These are phyloP conservation scores for Melopsittacus undulatus DNA, from an alignment of 2,797 vertebrate genomes.

Conservation along the genomic window DNA sequence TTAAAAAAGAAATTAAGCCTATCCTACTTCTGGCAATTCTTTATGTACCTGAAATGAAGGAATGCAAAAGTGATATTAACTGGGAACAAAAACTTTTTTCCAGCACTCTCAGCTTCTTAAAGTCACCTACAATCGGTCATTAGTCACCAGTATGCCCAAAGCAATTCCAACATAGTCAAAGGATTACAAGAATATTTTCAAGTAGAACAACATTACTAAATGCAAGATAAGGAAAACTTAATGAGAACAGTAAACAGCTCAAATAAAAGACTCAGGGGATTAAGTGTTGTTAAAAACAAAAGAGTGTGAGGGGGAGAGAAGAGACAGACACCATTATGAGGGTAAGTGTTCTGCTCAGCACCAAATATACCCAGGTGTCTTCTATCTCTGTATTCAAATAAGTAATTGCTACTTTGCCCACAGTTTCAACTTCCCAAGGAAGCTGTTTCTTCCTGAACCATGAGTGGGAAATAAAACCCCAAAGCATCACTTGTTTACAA, in stretches of 20 bases:
- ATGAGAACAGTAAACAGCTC: background rate
- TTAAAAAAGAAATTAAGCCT: background rate
- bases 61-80: slow-evolving; percentile 3
- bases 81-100: background rate
- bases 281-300: background rate
- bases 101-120: background rate
- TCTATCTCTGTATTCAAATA: background rate
- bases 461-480: background rate
- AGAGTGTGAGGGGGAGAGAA: background rate
- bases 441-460: background rate
- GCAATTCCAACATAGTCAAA: background rate
- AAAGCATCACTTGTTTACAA: background rate
- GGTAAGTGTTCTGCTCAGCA: background rate
- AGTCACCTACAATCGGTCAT: background rate
- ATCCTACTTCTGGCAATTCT: background rate
- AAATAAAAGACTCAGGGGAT: background rate
- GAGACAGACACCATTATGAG: background rate
- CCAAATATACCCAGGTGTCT: background rate
- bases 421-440: background rate
- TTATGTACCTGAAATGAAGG: background rate
- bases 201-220: background rate
- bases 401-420: background rate
- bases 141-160: background rate
- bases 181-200: background rate
- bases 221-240: background rate